Evolutionary conservation across 2,797 vertebrate genomes (phyloP), one percentile per base, ranked within the genome.

Genomic region (Sphenodon punctatus): DNA sequence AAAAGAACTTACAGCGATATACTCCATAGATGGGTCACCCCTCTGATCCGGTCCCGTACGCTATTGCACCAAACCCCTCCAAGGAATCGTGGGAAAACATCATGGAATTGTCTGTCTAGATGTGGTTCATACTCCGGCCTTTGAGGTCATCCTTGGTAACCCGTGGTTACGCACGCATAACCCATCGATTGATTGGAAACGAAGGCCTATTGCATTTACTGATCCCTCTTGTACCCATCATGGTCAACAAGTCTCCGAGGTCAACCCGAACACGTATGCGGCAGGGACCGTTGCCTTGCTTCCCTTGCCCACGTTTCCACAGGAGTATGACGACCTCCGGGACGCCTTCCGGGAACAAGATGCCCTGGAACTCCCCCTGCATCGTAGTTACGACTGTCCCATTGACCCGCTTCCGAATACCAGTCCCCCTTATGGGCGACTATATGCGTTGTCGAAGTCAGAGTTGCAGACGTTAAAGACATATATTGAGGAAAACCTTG

Each of bases 1-100:
- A 42, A 93, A 90, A 67, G 90, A 88, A 88, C 91, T 91, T 2
- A 83, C 93, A 15, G 84, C 90, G 8, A 90, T 93, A 17, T 91
- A 93, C 80, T 90, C 91, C 0, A 93, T 93, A 7, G 91, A 93
- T 14, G 88, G 91, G 7, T 90, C 77, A 34, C 90, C 91, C 42
- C 83, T 92, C 8, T 76, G 85, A 22, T 90, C 91, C 25, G 90
- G 91, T 66, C 91, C 91, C 4, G 75, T 93, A n/a, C n/a, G n/a
- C n/a, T n/a, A n/a, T n/a, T n/a, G n/a, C n/a, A n/a, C n/a, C n/a
- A n/a, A n/a, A n/a, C n/a, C n/a, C 2, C 74, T 91, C 46, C 87
- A 91, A 0, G 91, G 93, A 48, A 91, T 91, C 85, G 45, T 91
- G 32, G 90, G 83, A 51, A 85, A 91, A 22, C 91, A 93, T 77